Conservation (phyloP, 2,888 invertebrate genomes). For the Drosophila glabriapex region DNA sequence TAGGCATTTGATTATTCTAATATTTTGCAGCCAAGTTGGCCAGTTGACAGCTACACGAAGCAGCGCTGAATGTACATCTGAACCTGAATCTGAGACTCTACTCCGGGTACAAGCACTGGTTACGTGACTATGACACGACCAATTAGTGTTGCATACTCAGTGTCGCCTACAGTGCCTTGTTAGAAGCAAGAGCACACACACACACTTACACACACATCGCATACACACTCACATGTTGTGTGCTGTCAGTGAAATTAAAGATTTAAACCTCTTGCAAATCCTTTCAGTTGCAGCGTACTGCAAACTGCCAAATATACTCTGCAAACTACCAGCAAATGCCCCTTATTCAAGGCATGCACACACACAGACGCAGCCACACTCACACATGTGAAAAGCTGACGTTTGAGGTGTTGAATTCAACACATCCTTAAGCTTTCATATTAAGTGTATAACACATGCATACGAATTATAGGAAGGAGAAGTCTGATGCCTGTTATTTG, state of each 20-base stretch:
- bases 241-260: slow-evolving; percentile 61
- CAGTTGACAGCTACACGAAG: slow-evolving; percentile 31
- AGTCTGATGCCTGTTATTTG: slow-evolving; percentile 60
- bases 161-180: slow-evolving; percentile 33
- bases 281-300: slow-evolving; percentile 33
- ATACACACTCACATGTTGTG: slow-evolving; percentile 6
- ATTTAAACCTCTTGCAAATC: slow-evolving; percentile 66
- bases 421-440: slow-evolving; percentile 50
- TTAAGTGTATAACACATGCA: slow-evolving; percentile 49
- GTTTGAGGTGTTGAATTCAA: slow-evolving; percentile 66
- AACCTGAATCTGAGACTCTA: slow-evolving; percentile 2
- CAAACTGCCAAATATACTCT: slow-evolving; percentile 17
- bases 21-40: slow-evolving; percentile 34
- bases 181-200: slow-evolving; percentile 4
- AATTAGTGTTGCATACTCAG: slow-evolving; percentile 64
- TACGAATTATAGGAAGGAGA: slow-evolving; percentile 50
- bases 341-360: slow-evolving; percentile 51
- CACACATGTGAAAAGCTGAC: slow-evolving; percentile 1
- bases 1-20: slow-evolving; percentile 63
- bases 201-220: neutral
- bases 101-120: slow-evolving; percentile 18
- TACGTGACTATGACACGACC: slow-evolving; percentile 79
- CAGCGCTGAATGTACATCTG: neutral
- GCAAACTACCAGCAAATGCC: slow-evolving; percentile 27
- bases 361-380: slow-evolving; percentile 1